These are phyloP conservation scores for Eupithecia dodoneata DNA, from an alignment of 2,888 invertebrate genomes.

Conservation along the genomic window DNA sequence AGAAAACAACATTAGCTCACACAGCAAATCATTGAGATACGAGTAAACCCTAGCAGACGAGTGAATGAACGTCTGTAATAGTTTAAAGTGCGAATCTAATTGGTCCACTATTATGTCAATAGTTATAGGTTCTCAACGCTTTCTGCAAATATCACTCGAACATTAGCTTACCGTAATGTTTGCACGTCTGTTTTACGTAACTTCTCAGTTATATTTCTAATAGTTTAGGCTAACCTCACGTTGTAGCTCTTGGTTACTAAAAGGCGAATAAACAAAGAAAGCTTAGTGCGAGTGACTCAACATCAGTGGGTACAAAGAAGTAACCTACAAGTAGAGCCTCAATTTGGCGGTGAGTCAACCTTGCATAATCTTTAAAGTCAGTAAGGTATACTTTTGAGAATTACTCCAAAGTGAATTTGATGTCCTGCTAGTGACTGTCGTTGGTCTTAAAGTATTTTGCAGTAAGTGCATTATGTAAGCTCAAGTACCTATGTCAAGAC, in stretches of 20 bases:
- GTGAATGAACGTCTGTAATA: conserved; percentile 44
- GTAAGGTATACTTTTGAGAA: conserved; percentile 45
- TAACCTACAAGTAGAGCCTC: conserved; percentile 44
- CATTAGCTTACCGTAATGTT: conserved; percentile 60
- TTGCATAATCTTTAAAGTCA: conserved; percentile 61
- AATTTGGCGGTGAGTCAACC: conserved; percentile 61
- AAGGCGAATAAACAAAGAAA: conserved; percentile 43
- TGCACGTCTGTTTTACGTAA: conserved; percentile 62
- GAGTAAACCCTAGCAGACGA: conserved; percentile 36
- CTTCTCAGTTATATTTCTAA: conserved; percentile 48
- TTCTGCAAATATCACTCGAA: conserved; percentile 45
- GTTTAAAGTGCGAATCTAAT: conserved; percentile 43
- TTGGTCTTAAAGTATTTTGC: conserved; percentile 49
- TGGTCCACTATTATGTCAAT: conserved; percentile 48
- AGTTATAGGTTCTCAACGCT: conserved; percentile 37
- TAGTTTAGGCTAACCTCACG: conserved; percentile 40
- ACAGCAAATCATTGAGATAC: conserved; percentile 38
- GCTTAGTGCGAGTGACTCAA: conserved; percentile 39
- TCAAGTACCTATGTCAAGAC: conserved; percentile 41
- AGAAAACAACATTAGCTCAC: conserved; percentile 38
- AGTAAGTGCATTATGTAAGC: conserved; percentile 58
- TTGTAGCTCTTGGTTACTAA: conserved; percentile 41
- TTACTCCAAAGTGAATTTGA: conserved; percentile 44
- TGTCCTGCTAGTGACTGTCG: conserved; percentile 50
- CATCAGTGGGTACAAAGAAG: conserved; percentile 39